Evolutionary conservation across 2,797 vertebrate species (phyloP).

Genomic region (Chaetophractus vellerosus): DNA sequence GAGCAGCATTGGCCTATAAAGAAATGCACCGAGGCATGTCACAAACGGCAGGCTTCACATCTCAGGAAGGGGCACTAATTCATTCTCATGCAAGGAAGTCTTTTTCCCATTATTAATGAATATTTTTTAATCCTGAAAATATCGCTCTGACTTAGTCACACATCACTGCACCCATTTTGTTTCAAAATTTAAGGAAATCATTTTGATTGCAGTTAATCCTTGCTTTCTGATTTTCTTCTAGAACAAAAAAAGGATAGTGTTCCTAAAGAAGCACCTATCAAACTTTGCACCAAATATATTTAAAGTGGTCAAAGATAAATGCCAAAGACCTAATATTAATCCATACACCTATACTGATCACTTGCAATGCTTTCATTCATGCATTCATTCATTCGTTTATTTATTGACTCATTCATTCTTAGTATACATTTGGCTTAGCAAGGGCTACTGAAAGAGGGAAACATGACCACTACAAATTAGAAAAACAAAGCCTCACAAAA

Average conservation of each 20-base stretch:
- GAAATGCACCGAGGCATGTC: slow-evolving; percentile 78
- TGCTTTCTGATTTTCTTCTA: slow-evolving; percentile 69
- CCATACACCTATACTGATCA: background rate
- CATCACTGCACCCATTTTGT: slow-evolving; percentile 85
- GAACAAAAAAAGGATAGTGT: slow-evolving; percentile 53
- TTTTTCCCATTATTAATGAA: slow-evolving; percentile 86
- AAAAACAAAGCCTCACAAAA: background rate
- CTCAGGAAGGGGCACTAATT: slow-evolving; percentile 69
- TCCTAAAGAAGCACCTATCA: background rate
- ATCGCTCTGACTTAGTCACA: slow-evolving; percentile 86
- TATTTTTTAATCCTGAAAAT: slow-evolving; percentile 85
- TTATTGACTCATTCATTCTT: background rate
- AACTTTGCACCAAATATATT: slow-evolving; percentile 16
- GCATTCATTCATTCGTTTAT: background rate
- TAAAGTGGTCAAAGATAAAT: background rate
- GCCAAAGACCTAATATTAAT: background rate
- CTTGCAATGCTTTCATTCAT: background rate
- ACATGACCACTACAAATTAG: background rate
- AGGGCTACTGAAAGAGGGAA: background rate
- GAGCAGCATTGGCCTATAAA: slow-evolving; percentile 29
- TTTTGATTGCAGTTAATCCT: slow-evolving; percentile 81
- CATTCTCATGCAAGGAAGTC: slow-evolving; percentile 84
- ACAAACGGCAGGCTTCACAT: slow-evolving; percentile 51
- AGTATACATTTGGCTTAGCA: background rate
- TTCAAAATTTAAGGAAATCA: slow-evolving; percentile 81